Conservation (phyloP, 2,113 vertebrate species). For the Reinhardtius hippoglossoides region DNA sequence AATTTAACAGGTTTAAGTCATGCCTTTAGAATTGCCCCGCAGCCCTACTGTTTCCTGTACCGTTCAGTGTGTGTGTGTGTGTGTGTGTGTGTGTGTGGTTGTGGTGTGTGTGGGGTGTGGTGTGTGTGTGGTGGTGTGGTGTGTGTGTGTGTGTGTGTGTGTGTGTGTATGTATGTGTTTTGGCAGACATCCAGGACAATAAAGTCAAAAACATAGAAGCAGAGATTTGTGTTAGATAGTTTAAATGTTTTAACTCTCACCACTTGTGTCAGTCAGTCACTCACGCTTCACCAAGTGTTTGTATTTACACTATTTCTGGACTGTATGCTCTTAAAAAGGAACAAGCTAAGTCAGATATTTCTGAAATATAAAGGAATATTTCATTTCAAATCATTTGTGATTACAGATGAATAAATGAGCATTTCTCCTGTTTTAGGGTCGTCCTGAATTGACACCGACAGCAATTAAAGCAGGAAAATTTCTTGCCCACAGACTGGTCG, state of each 20-base stretch:
- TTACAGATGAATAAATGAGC: background rate
- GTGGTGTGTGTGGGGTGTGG: background rate
- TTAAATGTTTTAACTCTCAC: slow-evolving; percentile 7
- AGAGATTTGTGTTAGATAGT: background rate
- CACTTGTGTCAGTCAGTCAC: background rate
- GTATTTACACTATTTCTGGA: background rate
- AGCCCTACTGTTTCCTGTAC: slow-evolving; percentile 68
- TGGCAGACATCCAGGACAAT: slow-evolving; percentile 47
- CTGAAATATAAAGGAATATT: background rate
- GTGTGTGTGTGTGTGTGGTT: slow-evolving; percentile 12
- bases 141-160: background rate
- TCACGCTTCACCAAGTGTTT: background rate
- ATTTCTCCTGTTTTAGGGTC: slow-evolving; percentile 83
- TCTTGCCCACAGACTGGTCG: slow-evolving; percentile 87
- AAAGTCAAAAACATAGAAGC: slow-evolving; percentile 30
- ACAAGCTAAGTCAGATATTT: background rate
- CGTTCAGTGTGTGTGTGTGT: background rate
- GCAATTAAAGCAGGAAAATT: slow-evolving; percentile 92
- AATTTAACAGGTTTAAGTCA: slow-evolving; percentile 79
- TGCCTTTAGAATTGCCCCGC: slow-evolving; percentile 71
- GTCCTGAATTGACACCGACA: slow-evolving; percentile 93
- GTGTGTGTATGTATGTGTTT: slow-evolving; percentile 31
- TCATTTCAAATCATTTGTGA: no score
- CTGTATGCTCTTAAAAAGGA: background rate
- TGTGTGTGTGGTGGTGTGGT: background rate